phyloP scores from a whole-genome alignment of 2,797 vertebrate species.

The Neomorphus geoffroyi region DNA sequence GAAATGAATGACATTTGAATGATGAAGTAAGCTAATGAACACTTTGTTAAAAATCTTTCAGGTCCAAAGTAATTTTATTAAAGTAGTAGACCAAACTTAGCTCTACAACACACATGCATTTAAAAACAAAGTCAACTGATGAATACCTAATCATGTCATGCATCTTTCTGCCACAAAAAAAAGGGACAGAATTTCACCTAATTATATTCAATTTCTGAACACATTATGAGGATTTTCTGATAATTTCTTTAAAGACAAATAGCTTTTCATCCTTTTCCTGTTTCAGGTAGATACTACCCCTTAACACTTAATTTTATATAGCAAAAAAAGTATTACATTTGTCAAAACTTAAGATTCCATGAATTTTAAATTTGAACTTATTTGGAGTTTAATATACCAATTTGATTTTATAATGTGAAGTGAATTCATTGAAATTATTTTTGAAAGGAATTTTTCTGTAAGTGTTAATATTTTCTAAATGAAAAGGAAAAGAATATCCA shows the following conservation, averaged over 20 bases:
- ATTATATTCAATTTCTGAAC: background rate
- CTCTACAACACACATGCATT: background rate
- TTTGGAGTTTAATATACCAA: background rate
- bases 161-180: background rate
- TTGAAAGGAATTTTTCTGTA: background rate
- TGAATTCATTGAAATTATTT: background rate
- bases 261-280: background rate
- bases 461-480: background rate
- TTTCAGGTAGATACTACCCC: background rate
- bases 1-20: background rate
- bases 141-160: background rate
- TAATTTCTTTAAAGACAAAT: background rate
- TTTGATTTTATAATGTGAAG: background rate
- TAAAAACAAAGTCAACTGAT: background rate
- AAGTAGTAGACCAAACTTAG: background rate
- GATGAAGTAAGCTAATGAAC: background rate
- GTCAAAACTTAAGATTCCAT: background rate
- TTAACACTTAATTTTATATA: background rate
- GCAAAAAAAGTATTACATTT: background rate
- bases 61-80: background rate
- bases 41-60: background rate
- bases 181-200: background rate
- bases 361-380: background rate
- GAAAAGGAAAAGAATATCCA: background rate
- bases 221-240: background rate